Base-by-base conservation (phyloP, 2,113 vertebrate species). In the Ailurus styani region DNA sequence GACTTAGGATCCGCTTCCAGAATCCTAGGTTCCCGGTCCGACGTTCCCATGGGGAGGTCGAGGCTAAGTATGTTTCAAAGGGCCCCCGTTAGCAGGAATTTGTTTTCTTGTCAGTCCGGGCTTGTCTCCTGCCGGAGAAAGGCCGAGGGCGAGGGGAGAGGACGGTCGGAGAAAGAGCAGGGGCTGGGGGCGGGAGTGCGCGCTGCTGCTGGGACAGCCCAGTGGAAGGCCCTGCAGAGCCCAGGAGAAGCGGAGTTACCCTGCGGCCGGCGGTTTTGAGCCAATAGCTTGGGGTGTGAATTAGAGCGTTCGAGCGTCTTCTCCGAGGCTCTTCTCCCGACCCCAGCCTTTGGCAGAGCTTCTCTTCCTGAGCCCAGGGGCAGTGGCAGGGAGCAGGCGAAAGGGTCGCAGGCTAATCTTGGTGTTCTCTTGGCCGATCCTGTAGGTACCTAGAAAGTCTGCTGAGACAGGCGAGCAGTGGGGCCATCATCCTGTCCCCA, bases 371-470 rank as follows among this genome's bases (percentile, higher is more conserved):
- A 45, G 57, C 81, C 55, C 86, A 66, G 37, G 40, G 73, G 20
- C 55, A 9, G 40, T 95, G 55, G 52, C 12, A 81, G 70, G 52
- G 40, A 89, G 42, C 25, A 31, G n/a, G 42, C 42, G 57, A 81
- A 64, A 14, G 27, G 18, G 83, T 15, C 75, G 47, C 55, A 89
- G 9, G 17, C 70, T 95, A 40, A 97, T 62, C 64, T 47, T 62
- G 29, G 15, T 83, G 66, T 60, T 96, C 90, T 91, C 60, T 88
- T 95, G 72, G 13, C 10, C 81, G 81, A 95, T 11, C 87, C 70
- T 52, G 18, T 93, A 99, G 99, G 99, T 99, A 99, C 98, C 98
- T 99, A 79, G 99, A 99, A 98, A 98, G 99, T 18, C 99, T 99
- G 55, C 98, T 99, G 52, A 99, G 99, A 29, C 99, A 99, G 97